Evolutionary conservation across 92 coral and sea anemone species (phyloP), one percentile per base, ranked within the genome.

Genomic region (Micromussa lordhowensis): DNA sequence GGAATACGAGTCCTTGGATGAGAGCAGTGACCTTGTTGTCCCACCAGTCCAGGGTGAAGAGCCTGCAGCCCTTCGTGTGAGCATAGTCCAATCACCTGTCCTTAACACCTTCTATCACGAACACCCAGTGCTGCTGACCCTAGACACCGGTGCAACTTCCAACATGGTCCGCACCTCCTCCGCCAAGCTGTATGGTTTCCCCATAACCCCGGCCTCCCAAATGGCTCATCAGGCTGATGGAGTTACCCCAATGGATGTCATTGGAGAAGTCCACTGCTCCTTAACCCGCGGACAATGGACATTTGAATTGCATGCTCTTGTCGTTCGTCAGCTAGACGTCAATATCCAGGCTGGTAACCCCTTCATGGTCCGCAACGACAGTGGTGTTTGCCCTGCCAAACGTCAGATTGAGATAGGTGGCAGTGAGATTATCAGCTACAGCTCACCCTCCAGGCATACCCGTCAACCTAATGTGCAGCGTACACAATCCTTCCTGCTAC

Each of bases 151-250:
- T 66, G 75, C 89, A 55, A 88, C 54, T 49, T 49, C 54, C 12
- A 49, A 49, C 54, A 49, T 49, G 54, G 12, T 49, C 12, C 54
- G 54, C 54, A 12, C 54, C 70, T 79, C 83, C 29, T 74, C 89
- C 68, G 91, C 95, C 59, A 53, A 44, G 84, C 61, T 91, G 71
- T 85, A 82, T 87, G 91, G 93, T 61, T 82, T 88, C 75, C 79
- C 89, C 75, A 73, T 91, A 13, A 87, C 91, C 68, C 86, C 86
- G 6, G 89, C 86, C 83, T 93, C 90, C 51, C 88, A 93, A 84
- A 90, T 86, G 93, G 93, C 91, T 19, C 79, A 75, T 22, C 93
- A 87, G 83, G 88, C 93, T 74, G 90, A 87, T 76, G 92, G 95
- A 30, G 86, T 90, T 16, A 86, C 91, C 66, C 95, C 93, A n/a